A percentile compares a stretch with the other conserved stretches of the same genome.
phyloP scores from a whole-genome alignment of 2,888 invertebrate species.

The Petrolisthes manimaculis region DNA sequence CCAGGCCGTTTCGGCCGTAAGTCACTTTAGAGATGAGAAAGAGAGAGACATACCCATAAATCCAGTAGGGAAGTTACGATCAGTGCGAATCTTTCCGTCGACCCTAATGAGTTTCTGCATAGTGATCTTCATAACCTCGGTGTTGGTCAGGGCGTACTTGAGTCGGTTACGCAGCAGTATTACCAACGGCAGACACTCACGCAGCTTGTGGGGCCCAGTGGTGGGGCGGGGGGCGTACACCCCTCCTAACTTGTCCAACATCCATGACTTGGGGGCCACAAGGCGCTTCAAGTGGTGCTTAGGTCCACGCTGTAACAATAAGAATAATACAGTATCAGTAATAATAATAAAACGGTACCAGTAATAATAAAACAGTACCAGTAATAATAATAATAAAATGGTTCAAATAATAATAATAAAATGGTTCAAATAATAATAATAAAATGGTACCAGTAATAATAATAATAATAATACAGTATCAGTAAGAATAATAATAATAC shows the following conservation, averaged over 20 bases:
- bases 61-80: constrained; percentile 96
- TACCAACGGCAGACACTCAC: constrained; percentile 95
- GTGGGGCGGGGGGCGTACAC: constrained; percentile 98
- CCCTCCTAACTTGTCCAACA: constrained; percentile 99
- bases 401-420: no score
- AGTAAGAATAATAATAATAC: no score
- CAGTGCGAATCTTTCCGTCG: constrained; percentile 97
- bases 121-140: constrained; percentile 97
- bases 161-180: constrained; percentile 97
- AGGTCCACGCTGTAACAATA: constrained; percentile 81
- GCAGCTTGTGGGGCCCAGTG: constrained; percentile 96
- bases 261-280: constrained; percentile 99
- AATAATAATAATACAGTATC: no score
- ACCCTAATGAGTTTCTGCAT: constrained; percentile 98
- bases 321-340: no score
- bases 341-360: no score
- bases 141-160: constrained; percentile 96
- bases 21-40: no score
- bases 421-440: no score
- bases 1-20: no score
- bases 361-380: no score
- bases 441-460: no score
- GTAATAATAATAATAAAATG: no score
- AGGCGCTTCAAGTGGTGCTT: constrained; percentile 99
- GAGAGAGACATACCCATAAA: constrained; percentile 89